These are phyloP conservation scores for Alfaro cultratus DNA, from an alignment of 2,797 vertebrate genomes.

Conservation along the genomic window DNA sequence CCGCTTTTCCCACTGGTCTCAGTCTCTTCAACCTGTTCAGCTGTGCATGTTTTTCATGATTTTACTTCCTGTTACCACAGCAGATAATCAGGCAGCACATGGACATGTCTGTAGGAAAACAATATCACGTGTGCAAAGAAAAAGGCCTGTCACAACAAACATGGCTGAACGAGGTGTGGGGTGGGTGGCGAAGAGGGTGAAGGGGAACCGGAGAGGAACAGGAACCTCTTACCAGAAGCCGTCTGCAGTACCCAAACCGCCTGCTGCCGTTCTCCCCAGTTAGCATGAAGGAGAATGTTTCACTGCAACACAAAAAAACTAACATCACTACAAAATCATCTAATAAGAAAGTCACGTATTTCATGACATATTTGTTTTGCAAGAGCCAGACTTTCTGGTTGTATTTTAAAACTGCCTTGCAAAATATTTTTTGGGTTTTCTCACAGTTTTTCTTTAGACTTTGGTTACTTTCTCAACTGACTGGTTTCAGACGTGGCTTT, in stretches of 20 bases:
- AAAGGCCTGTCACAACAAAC: conserved; percentile 66
- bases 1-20: conserved; percentile 1
- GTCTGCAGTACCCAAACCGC: conserved; percentile 96
- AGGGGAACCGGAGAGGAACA: conserved; percentile 26
- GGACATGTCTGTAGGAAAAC: conserved; percentile 48
- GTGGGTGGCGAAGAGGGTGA: conserved; percentile 39
- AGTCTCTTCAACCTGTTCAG: conserved; percentile 4
- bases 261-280: conserved; percentile 98
- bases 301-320: conserved; percentile 80
- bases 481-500: background rate
- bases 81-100: conserved; percentile 30
- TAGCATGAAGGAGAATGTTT: conserved; percentile 99
- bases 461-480: background rate
- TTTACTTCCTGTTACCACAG: conserved; percentile 47
- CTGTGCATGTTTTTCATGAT: conserved; percentile 11
- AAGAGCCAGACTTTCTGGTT: background rate
- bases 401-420: background rate
- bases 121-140: conserved; percentile 45
- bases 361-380: background rate
- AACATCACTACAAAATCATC: conserved; percentile 19
- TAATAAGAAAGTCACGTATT: background rate
- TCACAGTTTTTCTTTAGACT: background rate
- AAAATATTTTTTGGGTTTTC: background rate
- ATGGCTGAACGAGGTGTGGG: conserved; percentile 44
- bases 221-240: conserved; percentile 92